phyloP scores from a whole-genome alignment of 2,797 vertebrate genomes.

The Myotis myotis region DNA sequence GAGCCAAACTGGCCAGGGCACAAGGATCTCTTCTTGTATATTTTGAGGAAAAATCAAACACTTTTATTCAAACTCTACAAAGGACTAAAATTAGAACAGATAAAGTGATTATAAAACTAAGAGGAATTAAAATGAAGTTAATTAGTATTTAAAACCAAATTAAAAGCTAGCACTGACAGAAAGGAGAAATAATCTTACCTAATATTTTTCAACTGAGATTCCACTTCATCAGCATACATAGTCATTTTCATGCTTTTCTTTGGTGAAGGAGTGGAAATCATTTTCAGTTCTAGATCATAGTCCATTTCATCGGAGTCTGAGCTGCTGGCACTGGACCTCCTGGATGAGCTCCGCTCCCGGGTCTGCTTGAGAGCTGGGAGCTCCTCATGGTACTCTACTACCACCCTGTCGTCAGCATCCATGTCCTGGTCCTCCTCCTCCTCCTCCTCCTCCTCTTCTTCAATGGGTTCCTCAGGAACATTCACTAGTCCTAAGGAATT shows the following conservation, averaged over 20 bases:
- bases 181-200: constrained; percentile 84
- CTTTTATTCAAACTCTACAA: constrained; percentile 30
- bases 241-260: constrained; percentile 99
- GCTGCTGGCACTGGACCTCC: constrained; percentile 84
- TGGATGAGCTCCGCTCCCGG: constrained; percentile 80
- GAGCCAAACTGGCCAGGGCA: background rate
- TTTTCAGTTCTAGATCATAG: constrained; percentile 98
- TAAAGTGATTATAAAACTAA: constrained; percentile 6
- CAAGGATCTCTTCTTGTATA: background rate
- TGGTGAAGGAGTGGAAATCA: constrained; percentile 97
- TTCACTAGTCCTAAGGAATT: constrained; percentile 91
- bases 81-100: constrained; percentile 10
- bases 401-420: constrained; percentile 94
- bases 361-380: constrained; percentile 83
- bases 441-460: constrained; percentile 89
- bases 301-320: constrained; percentile 97
- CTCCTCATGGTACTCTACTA: constrained; percentile 93
- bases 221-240: constrained; percentile 98
- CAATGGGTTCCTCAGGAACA: constrained; percentile 91
- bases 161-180: constrained; percentile 26
- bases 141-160: constrained; percentile 8
- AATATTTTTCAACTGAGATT: constrained; percentile 93
- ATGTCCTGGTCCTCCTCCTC: constrained; percentile 94
- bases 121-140: background rate
- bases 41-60: background rate